Percentiles rank a stretch among this genome's conserved stretches.
phyloP scores from a whole-genome alignment of 2,888 invertebrate species.

The Stenodema calcarata region DNA sequence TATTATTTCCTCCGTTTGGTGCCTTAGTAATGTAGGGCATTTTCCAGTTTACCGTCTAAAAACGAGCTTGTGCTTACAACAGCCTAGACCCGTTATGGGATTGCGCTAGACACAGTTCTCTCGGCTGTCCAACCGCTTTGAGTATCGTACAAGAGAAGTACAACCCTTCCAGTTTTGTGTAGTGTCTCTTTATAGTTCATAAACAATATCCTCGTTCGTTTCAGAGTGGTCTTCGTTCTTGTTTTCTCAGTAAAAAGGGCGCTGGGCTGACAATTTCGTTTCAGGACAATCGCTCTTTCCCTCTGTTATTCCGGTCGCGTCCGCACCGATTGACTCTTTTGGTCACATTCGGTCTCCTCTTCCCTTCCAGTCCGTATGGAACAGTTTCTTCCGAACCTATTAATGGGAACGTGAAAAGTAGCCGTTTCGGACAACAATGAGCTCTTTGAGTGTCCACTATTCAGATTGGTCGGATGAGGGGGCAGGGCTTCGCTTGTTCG shows the following conservation, averaged over 20 bases:
- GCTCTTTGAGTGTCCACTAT: not conserved
- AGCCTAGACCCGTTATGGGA: no score
- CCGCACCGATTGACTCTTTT: not conserved
- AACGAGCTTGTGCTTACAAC: no score
- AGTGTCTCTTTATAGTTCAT: no score
- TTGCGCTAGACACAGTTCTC: no score
- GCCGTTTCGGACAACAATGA: not conserved
- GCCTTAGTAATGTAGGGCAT: no score
- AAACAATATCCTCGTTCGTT: no score
- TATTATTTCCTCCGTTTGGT: no score
- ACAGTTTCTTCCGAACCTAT: not conserved
- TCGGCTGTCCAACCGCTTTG: no score
- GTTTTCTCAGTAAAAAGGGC: not conserved
- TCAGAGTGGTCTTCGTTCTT: not conserved
- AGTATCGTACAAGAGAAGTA: no score
- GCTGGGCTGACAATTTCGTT: not conserved
- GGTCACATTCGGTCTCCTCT: not conserved
- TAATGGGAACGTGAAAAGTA: constrained; percentile 1
- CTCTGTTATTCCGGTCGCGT: not conserved
- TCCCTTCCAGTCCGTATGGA: not conserved
- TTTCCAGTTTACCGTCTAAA: no score
- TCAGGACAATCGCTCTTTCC: not conserved
- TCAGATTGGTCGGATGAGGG: not conserved
- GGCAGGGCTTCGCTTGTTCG: not conserved
- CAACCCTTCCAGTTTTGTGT: no score